phyloP scores from a whole-genome alignment of 1,140 invertebrate species.

The Zeugodacus cucurbitae region DNA sequence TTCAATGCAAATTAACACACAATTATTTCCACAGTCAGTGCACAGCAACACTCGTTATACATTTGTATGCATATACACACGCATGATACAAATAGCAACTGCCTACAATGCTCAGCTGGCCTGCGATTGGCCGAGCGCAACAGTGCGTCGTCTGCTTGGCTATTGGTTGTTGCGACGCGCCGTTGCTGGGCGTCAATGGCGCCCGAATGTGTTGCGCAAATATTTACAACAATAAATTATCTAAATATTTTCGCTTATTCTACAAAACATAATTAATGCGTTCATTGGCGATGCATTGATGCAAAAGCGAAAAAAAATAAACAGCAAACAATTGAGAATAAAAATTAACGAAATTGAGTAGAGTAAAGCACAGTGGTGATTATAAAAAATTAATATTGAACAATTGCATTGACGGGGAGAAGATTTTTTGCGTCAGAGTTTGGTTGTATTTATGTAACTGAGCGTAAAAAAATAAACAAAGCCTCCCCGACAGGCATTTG shows the following conservation, averaged over 20 bases:
- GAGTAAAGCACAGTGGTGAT: not conserved
- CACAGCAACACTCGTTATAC: not conserved
- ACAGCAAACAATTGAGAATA: not conserved
- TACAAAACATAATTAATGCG: slow-evolving; percentile 12
- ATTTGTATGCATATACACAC: not conserved
- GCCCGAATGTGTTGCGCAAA: not conserved
- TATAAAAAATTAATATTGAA: not conserved
- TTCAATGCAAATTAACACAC: not conserved
- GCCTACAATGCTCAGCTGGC: not conserved
- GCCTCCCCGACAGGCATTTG: not conserved
- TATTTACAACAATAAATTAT: not conserved
- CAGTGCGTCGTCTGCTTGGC: not conserved
- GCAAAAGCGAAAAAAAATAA: not conserved
- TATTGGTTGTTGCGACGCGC: not conserved
- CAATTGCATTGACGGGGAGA: not conserved
- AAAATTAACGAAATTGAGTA: not conserved
- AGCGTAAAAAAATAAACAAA: not conserved
- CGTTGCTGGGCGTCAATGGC: not conserved
- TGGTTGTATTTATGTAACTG: not conserved
- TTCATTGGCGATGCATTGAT: not conserved
- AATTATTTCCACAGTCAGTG: not conserved
- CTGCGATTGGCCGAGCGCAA: not conserved
- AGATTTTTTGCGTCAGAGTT: not conserved
- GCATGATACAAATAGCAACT: not conserved
- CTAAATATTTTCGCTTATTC: slow-evolving; percentile 2